Evolutionary conservation across 1,140 invertebrate species (phyloP).

Genomic region (Cherax destructor): DNA sequence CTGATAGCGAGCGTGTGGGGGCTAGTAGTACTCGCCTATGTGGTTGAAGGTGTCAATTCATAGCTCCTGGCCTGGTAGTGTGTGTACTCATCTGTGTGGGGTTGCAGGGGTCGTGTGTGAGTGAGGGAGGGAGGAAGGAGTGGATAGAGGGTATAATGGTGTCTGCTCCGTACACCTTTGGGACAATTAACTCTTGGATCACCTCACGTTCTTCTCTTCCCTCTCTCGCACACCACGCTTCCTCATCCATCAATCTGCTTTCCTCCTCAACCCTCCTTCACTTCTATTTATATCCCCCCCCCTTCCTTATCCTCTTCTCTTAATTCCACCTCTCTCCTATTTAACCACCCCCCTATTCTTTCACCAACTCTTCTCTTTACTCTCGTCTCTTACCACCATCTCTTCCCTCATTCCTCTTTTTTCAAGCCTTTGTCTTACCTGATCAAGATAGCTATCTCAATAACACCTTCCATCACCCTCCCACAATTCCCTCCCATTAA

Average conservation of each 20-base stretch:
- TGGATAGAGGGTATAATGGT: constrained; percentile 5
- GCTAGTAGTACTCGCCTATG: too few species aligned
- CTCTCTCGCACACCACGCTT: not conserved
- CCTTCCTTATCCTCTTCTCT: too few species aligned
- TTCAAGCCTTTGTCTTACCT: not conserved
- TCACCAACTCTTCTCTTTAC: not conserved
- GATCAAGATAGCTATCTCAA: constrained; percentile 1
- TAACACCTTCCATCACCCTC: not conserved
- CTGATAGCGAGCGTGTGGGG: too few species aligned
- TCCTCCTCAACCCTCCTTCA: too few species aligned
- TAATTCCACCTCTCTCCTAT: not conserved
- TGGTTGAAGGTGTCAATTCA: too few species aligned
- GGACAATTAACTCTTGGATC: constrained; percentile 41
- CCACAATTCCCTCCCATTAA: not conserved
- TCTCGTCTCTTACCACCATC: too few species aligned
- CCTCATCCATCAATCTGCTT: not conserved
- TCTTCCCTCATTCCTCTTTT: too few species aligned
- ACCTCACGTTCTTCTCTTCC: not conserved
- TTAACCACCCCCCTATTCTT: not conserved
- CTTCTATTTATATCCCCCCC: too few species aligned
- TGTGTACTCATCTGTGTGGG: too few species aligned
- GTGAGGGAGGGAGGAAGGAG: not conserved
- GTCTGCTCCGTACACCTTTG: constrained; percentile 42
- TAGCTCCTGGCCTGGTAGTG: too few species aligned
- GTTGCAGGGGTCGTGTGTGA: too few species aligned